Base-by-base conservation (phyloP, 1,140 invertebrate species). In the Cotesia glomerata region DNA sequence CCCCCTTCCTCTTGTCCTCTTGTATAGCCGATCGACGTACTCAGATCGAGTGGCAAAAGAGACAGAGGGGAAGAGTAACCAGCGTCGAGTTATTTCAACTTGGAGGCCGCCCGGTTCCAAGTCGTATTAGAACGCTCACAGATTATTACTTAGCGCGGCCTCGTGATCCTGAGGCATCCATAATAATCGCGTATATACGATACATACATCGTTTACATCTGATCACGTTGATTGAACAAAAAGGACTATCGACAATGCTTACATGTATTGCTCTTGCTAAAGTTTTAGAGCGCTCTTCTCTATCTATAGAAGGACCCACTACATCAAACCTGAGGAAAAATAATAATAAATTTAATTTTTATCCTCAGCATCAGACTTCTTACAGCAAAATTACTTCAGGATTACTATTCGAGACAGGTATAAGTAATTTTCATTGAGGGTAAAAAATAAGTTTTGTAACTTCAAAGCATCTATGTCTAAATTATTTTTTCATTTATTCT, bases 41-140 rank as follows among this genome's bases (percentile, higher is more conserved):
- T 54, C 56, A 36, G 64, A 72, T 72, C 70, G 62, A 61, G 68
- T 70, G 68, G 67, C 72, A 66, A 70, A 70, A 66, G 54, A 73
- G 74, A 75, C 74, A 69, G 68, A 66, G 59, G n/a, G 63, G 74
- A 72, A 76, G 77, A 74, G 69, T 72, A 71, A 49, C 49, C 68
- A 66, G 71, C 74, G 71, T 67, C 65, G 74, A 75, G 75, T 79
- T 77, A 77, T 79, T 79, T 79, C 77, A 82, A 80, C 80, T 84
- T 85, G 82, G 84, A 86, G 84, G 85, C 83, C 85, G 82, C 80
- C 85, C 84, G 83, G 84, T 86, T 86, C 80, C 82, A 82, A 85
- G 83, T 84, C 78, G 84, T 84, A 84, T 85, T 85, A 84, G 83
- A 81, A 83, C 80, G 82, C 81, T 84, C 79, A 80, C 82, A 83